These are phyloP conservation scores for Nasonovia ribisnigri DNA, from an alignment of 2,888 invertebrate species.

Conservation along the genomic window DNA sequence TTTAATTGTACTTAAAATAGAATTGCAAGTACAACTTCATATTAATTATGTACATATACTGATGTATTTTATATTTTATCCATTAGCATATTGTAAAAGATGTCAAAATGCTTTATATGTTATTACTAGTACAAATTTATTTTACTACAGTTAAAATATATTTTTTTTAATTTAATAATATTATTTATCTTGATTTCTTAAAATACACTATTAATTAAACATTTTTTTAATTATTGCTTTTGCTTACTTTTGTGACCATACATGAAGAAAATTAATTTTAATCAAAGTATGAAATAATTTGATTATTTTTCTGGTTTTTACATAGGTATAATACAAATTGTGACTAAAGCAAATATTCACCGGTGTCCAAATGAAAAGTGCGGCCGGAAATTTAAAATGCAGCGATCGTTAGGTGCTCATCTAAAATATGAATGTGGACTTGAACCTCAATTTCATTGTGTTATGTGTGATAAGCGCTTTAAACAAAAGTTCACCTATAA, in stretches of 20 bases:
- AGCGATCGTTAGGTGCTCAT: conserved; percentile 52
- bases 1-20: neutral
- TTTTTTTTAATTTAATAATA: conserved; percentile 11
- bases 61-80: neutral
- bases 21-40: neutral
- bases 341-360: conserved; percentile 27
- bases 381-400: conserved; percentile 61
- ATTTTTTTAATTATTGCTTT: conserved; percentile 37
- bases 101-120: neutral
- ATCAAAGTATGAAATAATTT: neutral
- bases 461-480: conserved; percentile 51
- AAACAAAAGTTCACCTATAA: conserved; percentile 60
- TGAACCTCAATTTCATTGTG: conserved; percentile 57
- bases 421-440: conserved; percentile 59
- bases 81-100: neutral
- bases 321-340: conserved; percentile 11
- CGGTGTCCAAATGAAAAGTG: conserved; percentile 60
- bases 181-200: neutral
- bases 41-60: neutral
- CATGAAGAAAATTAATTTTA: neutral
- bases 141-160: neutral
- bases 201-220: neutral
- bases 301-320: conserved; percentile 12
- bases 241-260: conserved; percentile 18
- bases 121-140: neutral